Percentiles rank a stretch among this genome's conserved stretches.
Conservation (phyloP, 2,888 invertebrate species). For the Cryptus armator region DNA sequence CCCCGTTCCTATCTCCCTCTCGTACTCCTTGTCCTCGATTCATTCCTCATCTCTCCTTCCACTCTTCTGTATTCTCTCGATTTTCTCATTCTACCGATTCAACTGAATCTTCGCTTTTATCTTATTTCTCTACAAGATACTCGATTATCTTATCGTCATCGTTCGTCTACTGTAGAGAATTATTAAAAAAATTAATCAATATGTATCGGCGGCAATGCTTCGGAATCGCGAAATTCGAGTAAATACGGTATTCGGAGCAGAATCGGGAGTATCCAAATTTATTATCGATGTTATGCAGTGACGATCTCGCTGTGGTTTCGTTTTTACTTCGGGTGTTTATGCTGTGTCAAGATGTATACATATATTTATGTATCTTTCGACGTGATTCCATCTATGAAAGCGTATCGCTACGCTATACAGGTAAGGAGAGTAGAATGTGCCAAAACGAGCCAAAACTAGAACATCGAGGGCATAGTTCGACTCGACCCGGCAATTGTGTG, state of each 20-base stretch:
- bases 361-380: neutral
- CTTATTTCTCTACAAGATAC: slow-evolving; percentile 3
- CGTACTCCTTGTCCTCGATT: slow-evolving; percentile 31
- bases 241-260: no score
- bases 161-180: neutral
- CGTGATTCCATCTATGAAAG: slow-evolving; percentile 1
- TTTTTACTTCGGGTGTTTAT: no score
- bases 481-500: slow-evolving; percentile 48
- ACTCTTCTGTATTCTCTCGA: neutral
- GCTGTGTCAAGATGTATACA: neutral
- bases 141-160: slow-evolving; percentile 9
- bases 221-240: neutral
- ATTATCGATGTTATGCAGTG: no score
- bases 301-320: no score
- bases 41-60: slow-evolving; percentile 16
- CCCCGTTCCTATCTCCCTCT: neutral
- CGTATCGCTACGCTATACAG: slow-evolving; percentile 17
- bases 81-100: neutral
- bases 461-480: slow-evolving; percentile 46
- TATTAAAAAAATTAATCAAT: neutral
- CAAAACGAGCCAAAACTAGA: slow-evolving; percentile 34
- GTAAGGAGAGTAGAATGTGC: slow-evolving; percentile 37
- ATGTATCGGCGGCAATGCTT: neutral
- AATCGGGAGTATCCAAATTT: no score
- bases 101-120: neutral